Evolutionary conservation across 2,797 vertebrate species (phyloP), one percentile per base, ranked within the genome.

Genomic region (Poeciliopsis presidionis): DNA sequence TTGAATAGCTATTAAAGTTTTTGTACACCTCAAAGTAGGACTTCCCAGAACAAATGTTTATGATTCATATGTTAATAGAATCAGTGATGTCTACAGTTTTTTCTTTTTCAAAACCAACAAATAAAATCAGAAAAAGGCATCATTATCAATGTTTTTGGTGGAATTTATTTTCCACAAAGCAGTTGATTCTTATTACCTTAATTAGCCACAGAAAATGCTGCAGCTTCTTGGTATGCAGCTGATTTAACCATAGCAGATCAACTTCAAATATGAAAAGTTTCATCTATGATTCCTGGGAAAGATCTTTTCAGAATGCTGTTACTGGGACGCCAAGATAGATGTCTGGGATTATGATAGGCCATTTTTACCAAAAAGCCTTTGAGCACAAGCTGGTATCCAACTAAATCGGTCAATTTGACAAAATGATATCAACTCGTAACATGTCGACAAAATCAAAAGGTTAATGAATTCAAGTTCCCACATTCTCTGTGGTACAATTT

Each of bases 351-450:
- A 69, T 2, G 13, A 22, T 39, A 7, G 7, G 20, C 36, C 30
- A 30, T 33, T 16, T 30, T 61, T 61, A 14, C 28, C 57, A 59
- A 59, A 59, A 59, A 28, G 57, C 13, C 13, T 30, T 28, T 33
- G 57, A 13, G 65, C 36, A 43, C 39, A 41, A 43, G 22, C 18
- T 28, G 59, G 70, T 2, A 0, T 53, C 47, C 79, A 49, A 80
- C 30, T 73, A 11, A 30, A 59, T 39, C 1, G 25, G 25, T 65
- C 72, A 39, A 13, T 78, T 75, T 14, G 13, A 9, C 57, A 79
- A 55, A 51, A 45, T 22, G 36, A 39, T 39, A 71, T 25, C 20
- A 33, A 74, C 47, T 75, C 14, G 16, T 76, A 47, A 75, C 75
- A 47, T 39, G 3, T 43, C 0, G 14, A 16, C 36, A 74, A n/a